Base-by-base conservation (phyloP, 1,140 invertebrate genomes). In the Muscidifurax raptorellus region DNA sequence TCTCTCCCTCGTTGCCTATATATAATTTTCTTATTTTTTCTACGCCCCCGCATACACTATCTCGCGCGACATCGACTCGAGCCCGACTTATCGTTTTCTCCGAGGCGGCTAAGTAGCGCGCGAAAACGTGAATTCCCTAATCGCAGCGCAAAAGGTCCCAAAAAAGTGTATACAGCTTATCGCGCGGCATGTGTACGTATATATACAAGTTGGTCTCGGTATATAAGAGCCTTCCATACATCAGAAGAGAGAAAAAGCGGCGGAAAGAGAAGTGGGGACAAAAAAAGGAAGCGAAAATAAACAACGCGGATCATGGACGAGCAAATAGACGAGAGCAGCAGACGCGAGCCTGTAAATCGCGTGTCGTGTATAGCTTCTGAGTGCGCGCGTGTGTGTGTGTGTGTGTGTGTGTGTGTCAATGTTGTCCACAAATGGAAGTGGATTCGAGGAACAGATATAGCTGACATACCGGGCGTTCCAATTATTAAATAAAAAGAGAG, bases 401-500 rank as follows among this genome's bases (percentile, higher is more conserved):
- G 52, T 22, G 44, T 10, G 59, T 67, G 80, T 59, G 59, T 40
- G 40, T 44, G 64, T 69, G 72, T 64, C 52, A 77, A 18, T 25
- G 64, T 84, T 88, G 86, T 85, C 88, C 86, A 82, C 84, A 90
- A 90, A 90, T 90, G 89, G 89, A 89, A 90, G 89, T 86, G 78
- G 86, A 85, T 90, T 90, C 89, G 87, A 87, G 80, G 89, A 90
- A 89, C 88, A 86, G 86, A 90, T 90, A 89, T 89, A 85, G 85
- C 86, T 86, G 86, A 87, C 87, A 89, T 90, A 89, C 88, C 88
- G 86, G 84, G 89, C 88, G 89, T 89, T 90, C 89, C 89, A 90
- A 89, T 90, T 90, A 90, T 89, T 89, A 90, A 90, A 89, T 88
- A 90, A 90, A 89, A 87, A 86, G 86, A 86, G 85, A 78, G 88